A percentile compares a stretch with the other conserved stretches of the same genome.
Conservation (phyloP, 1,140 invertebrate species). For the Leucophenga varia region DNA sequence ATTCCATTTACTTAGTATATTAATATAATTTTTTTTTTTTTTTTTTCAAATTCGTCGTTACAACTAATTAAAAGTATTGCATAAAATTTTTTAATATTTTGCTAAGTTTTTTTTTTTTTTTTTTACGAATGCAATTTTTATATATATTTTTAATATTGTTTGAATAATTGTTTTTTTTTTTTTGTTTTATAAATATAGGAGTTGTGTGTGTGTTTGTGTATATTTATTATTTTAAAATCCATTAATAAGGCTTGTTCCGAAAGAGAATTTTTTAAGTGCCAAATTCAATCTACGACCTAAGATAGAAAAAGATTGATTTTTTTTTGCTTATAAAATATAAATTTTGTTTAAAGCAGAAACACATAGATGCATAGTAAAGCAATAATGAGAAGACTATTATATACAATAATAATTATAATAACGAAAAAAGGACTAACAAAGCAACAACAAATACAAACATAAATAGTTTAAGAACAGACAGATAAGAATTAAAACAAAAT, state of each 20-base stretch:
- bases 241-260: slow-evolving; percentile 46
- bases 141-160: slow-evolving; percentile 12
- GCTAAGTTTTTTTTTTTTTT: slow-evolving; percentile 34
- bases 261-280: slow-evolving; percentile 22
- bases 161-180: slow-evolving; percentile 19
- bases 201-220: slow-evolving; percentile 10
- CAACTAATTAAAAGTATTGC: slow-evolving; percentile 46
- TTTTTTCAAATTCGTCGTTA: slow-evolving; percentile 47
- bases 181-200: slow-evolving; percentile 18
- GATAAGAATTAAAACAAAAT: too few species aligned
- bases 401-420: too few species aligned
- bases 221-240: slow-evolving; percentile 39
- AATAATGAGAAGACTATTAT: too few species aligned
- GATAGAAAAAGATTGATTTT: slow-evolving; percentile 36
- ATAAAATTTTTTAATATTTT: slow-evolving; percentile 47
- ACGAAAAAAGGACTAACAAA: too few species aligned
- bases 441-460: too few species aligned
- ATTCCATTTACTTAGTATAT: too few species aligned
- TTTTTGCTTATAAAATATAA: slow-evolving; percentile 29
- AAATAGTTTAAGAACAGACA: too few species aligned
- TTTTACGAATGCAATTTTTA: slow-evolving; percentile 13
- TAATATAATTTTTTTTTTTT: slow-evolving; percentile 40
- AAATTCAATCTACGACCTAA: slow-evolving; percentile 43
- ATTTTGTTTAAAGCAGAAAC: too few species aligned
- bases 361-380: too few species aligned